Base-by-base conservation (phyloP, 1,140 invertebrate genomes). In the Cephus cinctus region DNA sequence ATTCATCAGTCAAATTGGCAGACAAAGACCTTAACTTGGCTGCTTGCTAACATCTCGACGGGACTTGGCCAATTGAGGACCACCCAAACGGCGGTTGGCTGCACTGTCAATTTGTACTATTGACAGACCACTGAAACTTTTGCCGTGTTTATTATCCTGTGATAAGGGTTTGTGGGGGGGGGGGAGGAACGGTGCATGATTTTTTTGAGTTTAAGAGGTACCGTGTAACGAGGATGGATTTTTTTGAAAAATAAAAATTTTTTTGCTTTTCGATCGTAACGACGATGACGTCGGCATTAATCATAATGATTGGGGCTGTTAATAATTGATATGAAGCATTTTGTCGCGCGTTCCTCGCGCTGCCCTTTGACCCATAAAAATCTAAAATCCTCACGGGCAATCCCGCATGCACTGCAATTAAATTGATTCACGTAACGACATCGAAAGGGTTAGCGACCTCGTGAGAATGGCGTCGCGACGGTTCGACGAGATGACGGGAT, bases 1-100 rank as follows among this genome's bases (percentile, higher is more conserved):
- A 27, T 27, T 27, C 25, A 27, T n/a, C n/a, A 56, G 64, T 56
- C 54, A 67, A 69, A 69, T 71, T 71, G 63, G 59, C 65, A 41
- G 67, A 71, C 69, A 69, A 69, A 67, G 67, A 50, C 50, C 44
- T 67, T 66, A 67, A 71, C 59, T 69, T 57, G 61, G 50, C 57
- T 66, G 68, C 66, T 71, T 69, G 60, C 59, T 67, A 66, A 69
- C 67, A 67, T 59, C 50, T 27, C 57, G 48, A 56, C 53, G 62
- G 59, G 65, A 56, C 65, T 61, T 56, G 55, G 60, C 58, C 64
- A 69, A 71, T 71, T 69, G 59, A 50, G 57, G 69, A 71, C 69
- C 69, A 71, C 69, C 69, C 69, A 71, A 69, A 67, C 46, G 47
- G 48, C n/a, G 6, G 25, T 6, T 27, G n/a, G n/a, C n/a, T 27